Base-by-base conservation (phyloP, 2,113 vertebrate genomes). In the Sapajus apella region DNA sequence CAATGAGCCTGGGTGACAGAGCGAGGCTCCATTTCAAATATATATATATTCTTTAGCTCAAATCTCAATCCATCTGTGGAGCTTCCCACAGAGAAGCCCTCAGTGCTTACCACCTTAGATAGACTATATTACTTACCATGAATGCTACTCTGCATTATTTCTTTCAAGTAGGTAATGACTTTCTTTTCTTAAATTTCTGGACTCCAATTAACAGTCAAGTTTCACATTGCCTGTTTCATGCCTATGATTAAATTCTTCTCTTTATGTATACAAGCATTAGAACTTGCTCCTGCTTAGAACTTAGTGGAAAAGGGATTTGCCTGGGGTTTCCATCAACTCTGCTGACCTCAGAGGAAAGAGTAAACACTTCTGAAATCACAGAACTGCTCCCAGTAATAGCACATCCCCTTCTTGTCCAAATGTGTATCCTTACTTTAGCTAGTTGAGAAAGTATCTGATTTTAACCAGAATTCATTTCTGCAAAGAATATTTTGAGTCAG, bases 401-500 rank as follows among this genome's bases (percentile, higher is more conserved):
- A 47, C 21, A 66, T 58, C 21, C 32, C 40, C 81, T 86, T 91
- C 80, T 93, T 80, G 13, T 94, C 66, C 43, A 90, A 58, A 50
- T 80, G 32, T 58, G 14, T 86, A 23, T 70, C 27, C 50, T 61
- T 93, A 30, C 66, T 83, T 91, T 84, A 88, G 58, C 40, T 40
- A 76, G 8, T 73, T 58, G 37, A 56, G 75, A 35, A 87, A 91
- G 32, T 87, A 87, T 6, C 32, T 75, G 37, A 82, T 68, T 83
- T 76, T 68, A 92, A 72, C 52, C 6, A 20, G 27, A 81, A 73
- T 84, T 27, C 40, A 23, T 72, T 92, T 94, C 27, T 94, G 50
- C 70, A 95, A 93, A 77, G 17, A 82, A 35, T 61, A 91, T 91
- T 79, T 91, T 96, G 8, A 94, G 83, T 87, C 35, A 70, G 23